Evolutionary conservation across 2,797 vertebrate species (phyloP), one percentile per base, ranked within the genome.

Genomic region (Antennarius maculatus): DNA sequence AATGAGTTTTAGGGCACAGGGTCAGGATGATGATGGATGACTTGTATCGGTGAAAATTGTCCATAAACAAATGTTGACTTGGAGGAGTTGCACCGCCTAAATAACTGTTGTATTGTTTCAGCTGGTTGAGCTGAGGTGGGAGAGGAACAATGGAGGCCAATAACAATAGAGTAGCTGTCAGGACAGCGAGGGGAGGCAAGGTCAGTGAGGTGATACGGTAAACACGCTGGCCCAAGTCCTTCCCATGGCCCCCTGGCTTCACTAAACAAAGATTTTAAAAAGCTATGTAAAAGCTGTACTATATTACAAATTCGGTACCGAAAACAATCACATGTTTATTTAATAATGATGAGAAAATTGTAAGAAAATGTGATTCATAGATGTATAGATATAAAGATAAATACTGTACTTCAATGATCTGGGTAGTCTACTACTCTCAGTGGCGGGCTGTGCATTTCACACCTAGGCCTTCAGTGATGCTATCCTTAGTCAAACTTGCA

Each of bases 101-200:
- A 58, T 12, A 13, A 47, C 49, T 79, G 61, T 77, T 67, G 45
- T 89, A 79, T 90, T 90, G 78, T 84, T 90, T 81, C 80, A 90
- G 86, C 83, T 87, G 86, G 63, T 73, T 74, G 58, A 41, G 76
- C 43, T 8, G 23, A 66, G 70, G 66, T 71, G 52, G 76, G 79
- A 71, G 69, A 74, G 47, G 48, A 76, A 80, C 72, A 80, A 74
- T 60, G 48, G 54, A 61, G 53, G 86, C 86, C 83, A 89, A 80
- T 64, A 77, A 82, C 72, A 89, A 91, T 82, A 90, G 57, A 63
- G 71, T 53, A 66, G 73, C 70, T 80, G 79, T 81, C 80, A 81
- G 58, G 58, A 54, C 58, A 79, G 68, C 69, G 79, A 87, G 73
- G 84, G 42, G 83, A 87, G 86, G 82, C 47, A 51, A 77, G 82